Evolutionary conservation across 1,140 invertebrate genomes (phyloP), one percentile per base, ranked within the genome.

Genomic region (Ganaspis sp.): DNA sequence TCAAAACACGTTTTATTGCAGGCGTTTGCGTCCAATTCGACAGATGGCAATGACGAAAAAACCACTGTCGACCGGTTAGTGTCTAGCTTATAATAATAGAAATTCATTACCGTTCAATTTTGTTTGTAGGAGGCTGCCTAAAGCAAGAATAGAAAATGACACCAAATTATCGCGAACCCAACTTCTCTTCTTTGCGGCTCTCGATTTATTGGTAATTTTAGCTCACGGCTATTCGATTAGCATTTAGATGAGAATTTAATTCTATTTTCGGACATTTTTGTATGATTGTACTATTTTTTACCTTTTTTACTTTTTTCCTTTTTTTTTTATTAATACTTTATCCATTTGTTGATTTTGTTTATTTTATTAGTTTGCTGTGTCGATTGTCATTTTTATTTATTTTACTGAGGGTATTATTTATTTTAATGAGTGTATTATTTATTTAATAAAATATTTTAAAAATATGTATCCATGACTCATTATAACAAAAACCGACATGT

Each of bases 1-100:
- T 64, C 58, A 64, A 64, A 64, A 64, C 58, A 64, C 58, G 11
- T 29, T n/a, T 64, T 11, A 64, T 64, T 64, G 58, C 23, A 64
- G 58, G 58, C 58, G 58, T 64, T 64, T 64, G 58, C 58, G 58
- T 64, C 26, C 23, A 29, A 64, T 64, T 64, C 58, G 58, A 64
- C 58, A 64, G 58, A 64, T 64, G 58, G 58, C 26, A n/a, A 15
- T 64, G 9, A 0, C 1, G 15, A 64, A 64, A 29, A 64, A 34
- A 34, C 0, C 26, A 34, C 54, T 64, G 21, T 64, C 12, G 23
- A 64, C 12, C 54, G 21, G 54, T 64, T 26, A 26, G 23, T 29
- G 15, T 64, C 23, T 29, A 64, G 54, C 54, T 26, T 26, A 64
- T 64, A 64, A 34, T 64, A 29, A 29, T 29, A 34, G 58, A 64